These are phyloP conservation scores for Spongilla lacustris DNA, from an alignment of 37 sponge, comb jelly and placozoan species.

Conservation along the genomic window DNA sequence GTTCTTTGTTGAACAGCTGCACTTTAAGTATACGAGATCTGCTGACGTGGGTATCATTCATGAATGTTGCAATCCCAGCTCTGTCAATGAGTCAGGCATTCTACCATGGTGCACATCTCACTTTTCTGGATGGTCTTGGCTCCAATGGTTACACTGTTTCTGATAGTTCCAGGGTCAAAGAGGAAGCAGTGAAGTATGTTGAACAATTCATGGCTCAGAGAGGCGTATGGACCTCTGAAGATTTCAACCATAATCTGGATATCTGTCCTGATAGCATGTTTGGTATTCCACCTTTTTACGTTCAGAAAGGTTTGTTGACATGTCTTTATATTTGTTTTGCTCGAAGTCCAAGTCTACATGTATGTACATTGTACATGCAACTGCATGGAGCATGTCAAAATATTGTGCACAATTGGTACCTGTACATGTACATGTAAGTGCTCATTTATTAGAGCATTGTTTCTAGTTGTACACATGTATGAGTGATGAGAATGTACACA, in stretches of 20 bases:
- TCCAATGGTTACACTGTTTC: constrained; percentile 19
- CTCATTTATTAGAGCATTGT: no score
- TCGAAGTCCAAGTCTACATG: no score
- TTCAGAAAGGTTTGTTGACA: constrained; percentile 51
- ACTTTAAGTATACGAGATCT: constrained; percentile 81
- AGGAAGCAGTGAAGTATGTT: neutral
- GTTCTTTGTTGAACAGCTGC: constrained; percentile 27
- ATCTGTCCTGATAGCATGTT: constrained; percentile 17
- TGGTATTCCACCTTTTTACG: constrained; percentile 78
- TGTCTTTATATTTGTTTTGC: neutral
- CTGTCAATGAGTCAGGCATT: constrained; percentile 48
- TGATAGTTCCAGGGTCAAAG: neutral
- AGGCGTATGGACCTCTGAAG: neutral
- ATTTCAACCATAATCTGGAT: neutral
- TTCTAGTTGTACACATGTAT: no score
- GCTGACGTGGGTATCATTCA: constrained; percentile 87
- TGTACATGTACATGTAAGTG: no score
- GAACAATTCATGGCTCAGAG: neutral
- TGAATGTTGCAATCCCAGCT: constrained; percentile 52
- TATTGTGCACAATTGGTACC: no score
- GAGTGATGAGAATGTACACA: no score
- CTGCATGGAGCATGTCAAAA: no score
- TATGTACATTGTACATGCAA: neutral
- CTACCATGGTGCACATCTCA: constrained; percentile 91
- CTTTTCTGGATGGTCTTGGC: constrained; percentile 83